These are phyloP conservation scores for Corvus cornix DNA, from an alignment of 2,113 vertebrate species.

Conservation along the genomic window DNA sequence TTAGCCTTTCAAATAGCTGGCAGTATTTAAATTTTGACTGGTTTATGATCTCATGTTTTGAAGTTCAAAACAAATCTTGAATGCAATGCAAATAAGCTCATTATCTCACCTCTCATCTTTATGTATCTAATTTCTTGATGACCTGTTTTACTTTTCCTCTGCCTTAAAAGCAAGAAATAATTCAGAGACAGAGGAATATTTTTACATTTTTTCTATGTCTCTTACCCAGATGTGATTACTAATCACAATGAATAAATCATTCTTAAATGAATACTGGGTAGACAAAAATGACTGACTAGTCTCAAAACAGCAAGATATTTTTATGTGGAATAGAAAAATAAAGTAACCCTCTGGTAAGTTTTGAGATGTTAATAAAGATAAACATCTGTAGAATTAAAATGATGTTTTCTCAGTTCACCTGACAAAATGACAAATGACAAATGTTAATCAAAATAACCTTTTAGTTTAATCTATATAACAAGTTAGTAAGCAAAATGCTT, in stretches of 20 bases:
- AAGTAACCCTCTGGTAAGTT: constrained; percentile 9
- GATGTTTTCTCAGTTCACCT: background rate
- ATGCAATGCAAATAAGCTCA: constrained; percentile 62
- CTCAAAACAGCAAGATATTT: background rate
- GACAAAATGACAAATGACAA: background rate
- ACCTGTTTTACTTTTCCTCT: constrained; percentile 38
- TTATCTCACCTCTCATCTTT: constrained; percentile 66
- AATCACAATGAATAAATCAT: constrained; percentile 3
- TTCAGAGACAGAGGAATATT: constrained; percentile 25
- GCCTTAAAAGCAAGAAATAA: constrained; percentile 37
- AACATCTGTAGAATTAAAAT: background rate
- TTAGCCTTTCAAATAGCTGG: constrained; percentile 16
- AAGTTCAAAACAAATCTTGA: constrained; percentile 66
- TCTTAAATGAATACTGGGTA: background rate
- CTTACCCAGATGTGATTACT: background rate
- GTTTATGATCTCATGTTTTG: constrained; percentile 27
- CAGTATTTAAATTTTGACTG: constrained; percentile 43
- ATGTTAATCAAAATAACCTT: constrained; percentile 39
- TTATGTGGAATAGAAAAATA: background rate
- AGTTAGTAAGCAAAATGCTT: background rate
- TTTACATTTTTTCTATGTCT: constrained; percentile 25
- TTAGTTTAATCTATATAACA: background rate
- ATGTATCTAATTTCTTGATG: constrained; percentile 61
- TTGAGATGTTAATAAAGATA: background rate
- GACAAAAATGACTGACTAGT: background rate